Percentiles rank a stretch among this genome's conserved stretches.
Conservation (phyloP, 2,797 vertebrate genomes). For the Hipposideros larvatus region DNA sequence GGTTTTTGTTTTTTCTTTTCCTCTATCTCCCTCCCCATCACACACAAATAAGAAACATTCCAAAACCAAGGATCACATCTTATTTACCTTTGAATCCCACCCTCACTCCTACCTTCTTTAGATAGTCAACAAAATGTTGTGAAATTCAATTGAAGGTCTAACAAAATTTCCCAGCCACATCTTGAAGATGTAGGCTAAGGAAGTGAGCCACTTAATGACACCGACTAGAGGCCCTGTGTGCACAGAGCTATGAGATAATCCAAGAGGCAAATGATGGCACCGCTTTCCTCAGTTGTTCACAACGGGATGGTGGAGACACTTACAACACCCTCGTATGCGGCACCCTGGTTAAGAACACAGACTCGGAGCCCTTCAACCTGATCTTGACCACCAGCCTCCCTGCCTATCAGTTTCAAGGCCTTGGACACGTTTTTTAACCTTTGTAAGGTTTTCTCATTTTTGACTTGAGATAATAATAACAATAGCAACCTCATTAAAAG, state of each 20-base stretch:
- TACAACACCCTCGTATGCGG: too few species aligned
- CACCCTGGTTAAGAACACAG: background rate
- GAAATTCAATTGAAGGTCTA: background rate
- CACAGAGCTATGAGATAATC: background rate
- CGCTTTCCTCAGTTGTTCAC: accelerated
- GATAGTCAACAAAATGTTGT: background rate
- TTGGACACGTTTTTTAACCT: background rate
- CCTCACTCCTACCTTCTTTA: background rate
- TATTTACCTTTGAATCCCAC: background rate
- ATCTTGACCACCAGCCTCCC: background rate
- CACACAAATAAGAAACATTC: background rate
- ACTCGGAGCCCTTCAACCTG: background rate
- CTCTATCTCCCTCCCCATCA: background rate
- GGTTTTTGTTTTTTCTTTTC: background rate
- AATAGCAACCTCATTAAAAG: background rate
- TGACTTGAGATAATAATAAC: background rate
- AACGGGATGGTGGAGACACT: background rate
- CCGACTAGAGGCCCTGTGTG: background rate
- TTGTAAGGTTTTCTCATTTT: background rate
- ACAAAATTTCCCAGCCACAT: background rate
- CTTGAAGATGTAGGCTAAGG: background rate
- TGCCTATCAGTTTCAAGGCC: too few species aligned
- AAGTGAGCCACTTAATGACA: background rate
- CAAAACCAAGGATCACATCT: background rate
- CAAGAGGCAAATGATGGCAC: background rate